These are phyloP conservation scores for Melopsittacus undulatus DNA, from an alignment of 2,797 vertebrate species.

Conservation along the genomic window DNA sequence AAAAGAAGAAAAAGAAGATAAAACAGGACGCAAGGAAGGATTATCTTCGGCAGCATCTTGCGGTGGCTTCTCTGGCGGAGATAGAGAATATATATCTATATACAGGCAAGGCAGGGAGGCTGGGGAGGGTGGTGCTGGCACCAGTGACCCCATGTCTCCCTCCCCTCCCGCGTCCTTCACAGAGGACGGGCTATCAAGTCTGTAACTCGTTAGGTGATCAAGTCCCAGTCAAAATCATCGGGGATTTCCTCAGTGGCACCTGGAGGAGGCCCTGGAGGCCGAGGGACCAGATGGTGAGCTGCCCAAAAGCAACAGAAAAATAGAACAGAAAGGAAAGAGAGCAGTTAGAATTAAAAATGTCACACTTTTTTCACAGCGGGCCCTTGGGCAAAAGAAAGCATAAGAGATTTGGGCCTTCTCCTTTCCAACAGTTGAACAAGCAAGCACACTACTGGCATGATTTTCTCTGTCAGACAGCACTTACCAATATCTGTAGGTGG, in stretches of 20 bases:
- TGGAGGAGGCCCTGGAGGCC: conserved; percentile 82
- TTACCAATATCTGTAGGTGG: not conserved
- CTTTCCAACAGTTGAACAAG: not conserved
- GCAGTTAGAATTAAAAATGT: not conserved
- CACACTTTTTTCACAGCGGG: not conserved
- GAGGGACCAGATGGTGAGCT: conserved; percentile 86
- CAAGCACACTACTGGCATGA: not conserved
- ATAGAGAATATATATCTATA: conserved; percentile 81
- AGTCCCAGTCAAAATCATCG: conserved; percentile 98
- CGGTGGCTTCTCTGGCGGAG: conserved; percentile 79
- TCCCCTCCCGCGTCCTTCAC: conserved; percentile 37
- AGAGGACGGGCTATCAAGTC: conserved; percentile 66
- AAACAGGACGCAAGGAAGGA: conserved; percentile 74
- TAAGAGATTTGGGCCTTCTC: not conserved
- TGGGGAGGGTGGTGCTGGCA: conserved; percentile 19
- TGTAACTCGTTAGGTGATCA: conserved; percentile 78
- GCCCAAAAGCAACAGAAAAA: conserved; percentile 18
- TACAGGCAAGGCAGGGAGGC: conserved; percentile 69
- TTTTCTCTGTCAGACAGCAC: not conserved
- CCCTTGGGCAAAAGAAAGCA: not conserved
- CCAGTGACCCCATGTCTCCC: conserved; percentile 39
- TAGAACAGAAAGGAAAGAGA: conserved; percentile 9
- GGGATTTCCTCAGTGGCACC: conserved; percentile 92
- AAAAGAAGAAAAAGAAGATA: conserved; percentile 69
- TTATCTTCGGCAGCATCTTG: conserved; percentile 82